Conservation (phyloP, 2,797 vertebrate species). For the Sarcoramphus papa region DNA sequence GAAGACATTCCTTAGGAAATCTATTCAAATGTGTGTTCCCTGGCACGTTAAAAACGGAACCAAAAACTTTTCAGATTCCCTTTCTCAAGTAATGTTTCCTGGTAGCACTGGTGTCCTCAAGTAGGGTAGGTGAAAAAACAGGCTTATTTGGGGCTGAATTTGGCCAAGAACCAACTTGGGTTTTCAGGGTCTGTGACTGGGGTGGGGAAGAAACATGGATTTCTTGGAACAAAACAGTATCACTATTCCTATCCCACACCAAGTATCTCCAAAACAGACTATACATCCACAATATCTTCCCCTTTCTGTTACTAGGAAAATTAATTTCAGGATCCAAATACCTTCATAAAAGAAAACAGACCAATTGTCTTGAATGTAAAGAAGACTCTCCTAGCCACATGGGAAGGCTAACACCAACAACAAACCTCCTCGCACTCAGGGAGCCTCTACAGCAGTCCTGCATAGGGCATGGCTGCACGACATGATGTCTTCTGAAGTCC, state of each 20-base stretch:
- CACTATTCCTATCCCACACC: not conserved
- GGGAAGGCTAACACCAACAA: not conserved
- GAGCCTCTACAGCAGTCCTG: not conserved
- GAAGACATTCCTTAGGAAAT: not conserved
- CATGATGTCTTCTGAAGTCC: not conserved
- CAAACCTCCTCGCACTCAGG: fast-evolving
- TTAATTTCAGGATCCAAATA: not conserved
- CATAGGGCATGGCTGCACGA: fast-evolving
- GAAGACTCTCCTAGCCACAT: not conserved
- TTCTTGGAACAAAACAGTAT: not conserved
- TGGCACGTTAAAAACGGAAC: not conserved
- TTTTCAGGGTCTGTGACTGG: not conserved
- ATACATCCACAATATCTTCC: not conserved
- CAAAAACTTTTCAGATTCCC: not conserved
- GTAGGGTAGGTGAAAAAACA: not conserved
- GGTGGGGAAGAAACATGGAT: not conserved
- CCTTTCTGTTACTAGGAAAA: not conserved
- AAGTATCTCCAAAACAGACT: not conserved
- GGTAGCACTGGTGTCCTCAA: not conserved
- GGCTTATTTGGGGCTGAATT: not conserved
- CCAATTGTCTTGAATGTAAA: not conserved
- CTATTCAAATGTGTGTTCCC: not conserved
- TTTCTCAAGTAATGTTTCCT: not conserved
- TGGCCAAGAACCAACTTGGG: not conserved
- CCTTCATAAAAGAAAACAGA: not conserved